A percentile compares a stretch with the other conserved stretches of the same genome.
These are phyloP conservation scores for Sinocyclocheilus maitianheensis DNA, from an alignment of 2,113 vertebrate genomes.

Conservation along the genomic window DNA sequence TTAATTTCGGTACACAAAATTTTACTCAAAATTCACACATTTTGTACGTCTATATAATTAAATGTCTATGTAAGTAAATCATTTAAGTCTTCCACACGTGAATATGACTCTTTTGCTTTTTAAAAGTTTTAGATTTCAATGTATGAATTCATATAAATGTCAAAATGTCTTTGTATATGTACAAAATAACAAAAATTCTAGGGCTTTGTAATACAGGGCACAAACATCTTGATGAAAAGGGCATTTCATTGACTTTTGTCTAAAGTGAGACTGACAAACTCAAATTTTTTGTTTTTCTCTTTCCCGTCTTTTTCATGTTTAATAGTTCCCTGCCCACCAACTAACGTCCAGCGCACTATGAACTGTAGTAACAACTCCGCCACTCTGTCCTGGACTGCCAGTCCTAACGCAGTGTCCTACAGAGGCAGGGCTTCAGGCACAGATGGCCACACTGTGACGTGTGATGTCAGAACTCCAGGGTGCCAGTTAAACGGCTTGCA, in stretches of 20 bases:
- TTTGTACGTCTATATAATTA: neutral
- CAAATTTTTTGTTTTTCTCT: neutral
- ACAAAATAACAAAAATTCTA: neutral
- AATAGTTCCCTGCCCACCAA: slow-evolving; percentile 73
- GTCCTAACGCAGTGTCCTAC: slow-evolving; percentile 67
- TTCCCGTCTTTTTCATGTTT: neutral
- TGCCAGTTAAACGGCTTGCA: slow-evolving; percentile 66
- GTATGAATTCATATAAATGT: neutral
- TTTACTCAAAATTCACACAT: neutral
- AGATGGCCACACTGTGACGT: slow-evolving; percentile 65
- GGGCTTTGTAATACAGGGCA: neutral
- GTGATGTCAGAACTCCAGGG: slow-evolving; percentile 33
- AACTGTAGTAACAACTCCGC: slow-evolving; percentile 66
- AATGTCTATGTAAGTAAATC: neutral
- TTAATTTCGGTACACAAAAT: no score
- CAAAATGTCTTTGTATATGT: neutral
- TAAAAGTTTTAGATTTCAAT: neutral
- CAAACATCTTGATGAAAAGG: neutral
- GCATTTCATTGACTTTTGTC: neutral
- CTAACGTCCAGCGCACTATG: slow-evolving; percentile 59
- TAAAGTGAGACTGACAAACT: neutral
- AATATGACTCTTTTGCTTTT: neutral
- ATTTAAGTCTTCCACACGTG: neutral
- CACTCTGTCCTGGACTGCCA: slow-evolving; percentile 67
- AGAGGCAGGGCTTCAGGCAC: slow-evolving; percentile 60